These are phyloP conservation scores for Podarcis lilfordi DNA, from an alignment of 2,797 vertebrate species.

Conservation along the genomic window DNA sequence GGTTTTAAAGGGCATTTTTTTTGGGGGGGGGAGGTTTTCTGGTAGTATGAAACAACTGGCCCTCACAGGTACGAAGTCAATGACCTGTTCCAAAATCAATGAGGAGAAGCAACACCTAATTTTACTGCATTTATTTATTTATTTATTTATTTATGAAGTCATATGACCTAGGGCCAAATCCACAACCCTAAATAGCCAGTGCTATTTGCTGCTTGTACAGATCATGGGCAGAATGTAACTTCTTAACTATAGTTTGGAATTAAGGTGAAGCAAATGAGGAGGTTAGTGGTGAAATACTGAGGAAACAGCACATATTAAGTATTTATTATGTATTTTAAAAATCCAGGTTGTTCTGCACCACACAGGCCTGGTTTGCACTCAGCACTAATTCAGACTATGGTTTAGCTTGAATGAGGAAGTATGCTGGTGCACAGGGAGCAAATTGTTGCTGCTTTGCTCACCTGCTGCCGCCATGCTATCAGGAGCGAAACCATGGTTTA, in stretches of 20 bases:
- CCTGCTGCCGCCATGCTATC: no score
- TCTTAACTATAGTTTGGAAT: background rate
- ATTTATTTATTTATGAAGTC: background rate
- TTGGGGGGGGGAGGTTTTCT: background rate
- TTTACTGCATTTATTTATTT: background rate
- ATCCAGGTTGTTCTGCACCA: no score
- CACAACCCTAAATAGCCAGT: background rate
- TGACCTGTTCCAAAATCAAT: background rate
- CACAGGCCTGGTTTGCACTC: no score
- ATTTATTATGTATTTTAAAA: background rate
- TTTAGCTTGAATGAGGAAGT: no score
- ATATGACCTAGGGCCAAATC: background rate
- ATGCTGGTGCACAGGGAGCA: no score
- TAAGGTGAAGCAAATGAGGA: background rate
- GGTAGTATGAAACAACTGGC: accelerated
- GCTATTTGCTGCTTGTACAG: background rate
- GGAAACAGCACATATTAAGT: background rate
- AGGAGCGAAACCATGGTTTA: no score
- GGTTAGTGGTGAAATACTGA: background rate
- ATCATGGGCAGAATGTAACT: background rate
- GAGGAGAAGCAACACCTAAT: background rate
- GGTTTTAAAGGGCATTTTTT: background rate
- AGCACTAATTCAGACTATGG: no score
- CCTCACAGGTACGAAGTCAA: background rate
- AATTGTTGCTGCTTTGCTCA: no score